Evolutionary conservation across 2,797 vertebrate genomes (phyloP), one percentile per base, ranked within the genome.

Genomic region (Cottoperca gobio): DNA sequence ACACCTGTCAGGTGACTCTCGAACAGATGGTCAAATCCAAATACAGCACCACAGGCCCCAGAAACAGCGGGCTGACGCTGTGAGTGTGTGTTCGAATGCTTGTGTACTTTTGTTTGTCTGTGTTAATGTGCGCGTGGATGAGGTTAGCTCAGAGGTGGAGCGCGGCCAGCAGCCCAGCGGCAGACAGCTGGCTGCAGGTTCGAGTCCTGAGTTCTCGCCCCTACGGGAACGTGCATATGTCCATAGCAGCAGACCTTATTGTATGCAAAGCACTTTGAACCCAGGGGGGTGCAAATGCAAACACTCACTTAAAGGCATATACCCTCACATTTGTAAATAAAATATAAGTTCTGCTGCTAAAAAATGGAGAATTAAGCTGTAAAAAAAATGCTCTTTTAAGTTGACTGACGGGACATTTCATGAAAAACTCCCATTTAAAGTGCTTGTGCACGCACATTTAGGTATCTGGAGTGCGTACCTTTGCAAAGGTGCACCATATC

Each of bases 1-100:
- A 78, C 91, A 93, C 91, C 90, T 91, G 88, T 89, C 92, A 92
- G 90, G 89, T 92, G 91, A 91, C 87, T 88, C 79, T 66, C 0
- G 61, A 92, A 73, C 91, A 93, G 92, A 92, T 93, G 91, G 92
- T 78, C 74, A 7, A 81, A 83, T 84, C 89, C 87, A 91, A 92
- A 92, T 73, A 87, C 90, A 87, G 86, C 82, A 75, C 87, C 57
- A 19, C 78, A 5, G 78, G 86, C 73, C 6, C 54, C 68, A 0
- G 66, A 81, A 82, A 65, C 83, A 83, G 87, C 70, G 52, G 69
- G 68, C 66, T 46, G 73, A 60, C 43, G 45, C 79, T 50, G 83
- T 63, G 54, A 58, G 66, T 71, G 80, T 85, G 78, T 64, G 63
- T 55, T 81, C 42, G 11, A 49, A 12, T 5, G 59, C 55, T 11